These are phyloP conservation scores for Crossoptilon crossoptilon DNA, from an alignment of 2,797 vertebrate genomes.

Conservation along the genomic window DNA sequence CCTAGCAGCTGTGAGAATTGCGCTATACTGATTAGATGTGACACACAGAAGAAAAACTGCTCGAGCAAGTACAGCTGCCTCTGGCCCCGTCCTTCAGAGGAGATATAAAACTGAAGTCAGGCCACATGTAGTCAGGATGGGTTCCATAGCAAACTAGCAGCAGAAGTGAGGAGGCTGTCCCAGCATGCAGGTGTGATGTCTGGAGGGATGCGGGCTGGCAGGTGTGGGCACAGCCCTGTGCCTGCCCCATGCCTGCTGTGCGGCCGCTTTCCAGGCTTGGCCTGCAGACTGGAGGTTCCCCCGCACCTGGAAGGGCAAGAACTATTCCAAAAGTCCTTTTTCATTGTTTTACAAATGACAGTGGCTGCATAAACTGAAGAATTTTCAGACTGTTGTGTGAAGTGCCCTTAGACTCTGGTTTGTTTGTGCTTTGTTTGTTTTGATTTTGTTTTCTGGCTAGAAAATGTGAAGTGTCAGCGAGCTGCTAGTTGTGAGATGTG, in stretches of 20 bases:
- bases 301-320: not conserved
- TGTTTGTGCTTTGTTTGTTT: not conserved
- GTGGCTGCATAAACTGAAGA: not conserved
- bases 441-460: not conserved
- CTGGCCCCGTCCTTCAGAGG: not conserved
- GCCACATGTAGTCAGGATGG: not conserved
- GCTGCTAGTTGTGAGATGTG: not conserved
- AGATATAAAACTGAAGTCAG: not conserved
- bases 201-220: not conserved
- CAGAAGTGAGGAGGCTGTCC: not conserved
- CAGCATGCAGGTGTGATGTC: not conserved
- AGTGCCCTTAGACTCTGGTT: not conserved
- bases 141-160: not conserved
- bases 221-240: not conserved
- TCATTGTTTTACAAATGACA: not conserved
- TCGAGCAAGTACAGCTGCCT: slow-evolving; percentile 26
- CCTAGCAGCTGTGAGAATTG: slow-evolving; percentile 62
- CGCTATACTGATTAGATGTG: slow-evolving; percentile 61
- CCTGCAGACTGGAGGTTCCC: no score
- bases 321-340: not conserved
- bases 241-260: no score
- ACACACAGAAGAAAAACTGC: slow-evolving; percentile 56
- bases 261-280: no score
- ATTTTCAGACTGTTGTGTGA: not conserved
- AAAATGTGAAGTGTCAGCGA: not conserved